Percentiles rank a stretch among this genome's conserved stretches.
Conservation (phyloP, 2,113 vertebrate species). For the Pedetes capensis region DNA sequence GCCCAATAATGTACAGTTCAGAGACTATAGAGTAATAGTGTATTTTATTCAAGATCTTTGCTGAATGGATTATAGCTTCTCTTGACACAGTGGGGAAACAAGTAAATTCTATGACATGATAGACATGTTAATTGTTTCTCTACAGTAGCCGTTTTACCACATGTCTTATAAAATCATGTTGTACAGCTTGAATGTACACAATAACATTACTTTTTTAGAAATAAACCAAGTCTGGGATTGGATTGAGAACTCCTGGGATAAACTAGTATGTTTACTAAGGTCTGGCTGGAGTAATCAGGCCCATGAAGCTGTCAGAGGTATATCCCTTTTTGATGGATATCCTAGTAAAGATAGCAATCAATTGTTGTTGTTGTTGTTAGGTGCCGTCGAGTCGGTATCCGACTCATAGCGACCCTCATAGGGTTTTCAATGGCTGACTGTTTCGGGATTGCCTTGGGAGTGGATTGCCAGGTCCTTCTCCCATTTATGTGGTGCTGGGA, state of each 20-base stretch:
- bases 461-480: no score
- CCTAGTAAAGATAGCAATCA: neutral
- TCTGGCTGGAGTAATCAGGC: neutral
- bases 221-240: neutral
- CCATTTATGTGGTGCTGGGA: no score
- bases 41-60: neutral
- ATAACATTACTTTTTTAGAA: neutral
- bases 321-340: neutral
- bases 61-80: neutral
- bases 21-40: neutral
- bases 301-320: neutral
- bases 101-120: no score
- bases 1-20: neutral
- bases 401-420: no score
- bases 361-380: no score
- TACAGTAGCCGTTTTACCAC: neutral
- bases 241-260: neutral
- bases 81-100: neutral
- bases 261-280: no score
- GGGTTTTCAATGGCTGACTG: no score
- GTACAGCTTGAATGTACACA: neutral
- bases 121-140: neutral
- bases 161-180: neutral
- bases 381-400: no score
- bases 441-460: no score